phyloP scores from a whole-genome alignment of 2,888 invertebrate species.

The Holacanthella duospinosa region DNA sequence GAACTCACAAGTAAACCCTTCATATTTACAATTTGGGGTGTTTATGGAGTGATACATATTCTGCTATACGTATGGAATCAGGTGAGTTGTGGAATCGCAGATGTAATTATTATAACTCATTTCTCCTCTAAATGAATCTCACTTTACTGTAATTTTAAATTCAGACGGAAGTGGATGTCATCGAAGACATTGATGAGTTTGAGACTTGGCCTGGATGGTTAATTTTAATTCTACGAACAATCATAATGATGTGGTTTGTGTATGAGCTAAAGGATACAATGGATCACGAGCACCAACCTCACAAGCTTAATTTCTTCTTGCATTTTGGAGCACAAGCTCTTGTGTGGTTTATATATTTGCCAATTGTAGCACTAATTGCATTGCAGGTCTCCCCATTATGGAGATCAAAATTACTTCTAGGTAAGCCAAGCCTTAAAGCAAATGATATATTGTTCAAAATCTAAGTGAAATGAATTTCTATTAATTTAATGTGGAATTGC shows the following conservation, averaged over 20 bases:
- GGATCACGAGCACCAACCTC: constrained; percentile 65
- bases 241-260: constrained; percentile 83
- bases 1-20: constrained; percentile 77
- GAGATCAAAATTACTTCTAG: constrained; percentile 86
- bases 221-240: constrained; percentile 70
- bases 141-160: not conserved
- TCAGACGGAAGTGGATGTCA: constrained; percentile 89
- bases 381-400: constrained; percentile 87
- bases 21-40: constrained; percentile 78
- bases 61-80: constrained; percentile 91
- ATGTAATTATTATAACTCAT: too few relatives aligned
- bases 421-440: constrained; percentile 47
- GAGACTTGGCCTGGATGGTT: constrained; percentile 97
- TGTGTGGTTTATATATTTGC: constrained; percentile 96
- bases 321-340: constrained; percentile 95
- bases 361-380: constrained; percentile 84
- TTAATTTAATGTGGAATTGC: constrained; percentile 37
- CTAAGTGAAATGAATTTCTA: not conserved
- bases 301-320: constrained; percentile 81
- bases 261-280: constrained; percentile 46
- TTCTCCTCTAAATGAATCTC: not conserved
- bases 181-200: constrained; percentile 92
- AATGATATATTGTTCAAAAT: too few relatives aligned
- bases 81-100: constrained; percentile 62
- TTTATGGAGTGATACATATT: constrained; percentile 82